A percentile compares a stretch with the other conserved stretches of the same genome.
These are phyloP conservation scores for Megaceryle alcyon DNA, from an alignment of 2,797 vertebrate species.

Conservation along the genomic window DNA sequence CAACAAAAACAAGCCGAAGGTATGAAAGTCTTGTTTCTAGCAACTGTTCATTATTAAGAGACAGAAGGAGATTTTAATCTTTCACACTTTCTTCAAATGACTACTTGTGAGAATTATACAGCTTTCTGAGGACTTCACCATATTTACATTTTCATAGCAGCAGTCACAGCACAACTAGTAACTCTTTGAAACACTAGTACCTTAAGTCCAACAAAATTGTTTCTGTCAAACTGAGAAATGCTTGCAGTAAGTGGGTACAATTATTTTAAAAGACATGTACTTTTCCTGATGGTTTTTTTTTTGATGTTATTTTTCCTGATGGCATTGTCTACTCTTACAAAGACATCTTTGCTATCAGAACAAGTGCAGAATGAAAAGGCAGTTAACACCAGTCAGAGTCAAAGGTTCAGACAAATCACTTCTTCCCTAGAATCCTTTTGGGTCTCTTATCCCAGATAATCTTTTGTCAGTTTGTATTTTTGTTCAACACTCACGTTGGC, in stretches of 20 bases:
- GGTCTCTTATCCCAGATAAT: neutral
- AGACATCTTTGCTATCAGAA: neutral
- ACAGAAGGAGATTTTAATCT: neutral
- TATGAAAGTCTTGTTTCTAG: neutral
- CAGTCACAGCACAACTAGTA: neutral
- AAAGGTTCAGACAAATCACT: neutral
- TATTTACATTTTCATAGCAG: neutral
- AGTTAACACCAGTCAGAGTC: neutral
- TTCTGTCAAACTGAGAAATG: neutral
- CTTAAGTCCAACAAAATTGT: neutral
- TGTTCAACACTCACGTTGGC: neutral
- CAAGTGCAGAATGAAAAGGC: neutral
- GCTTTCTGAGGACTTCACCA: neutral
- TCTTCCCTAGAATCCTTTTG: neutral
- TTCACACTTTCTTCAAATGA: neutral
- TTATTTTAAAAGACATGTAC: neutral
- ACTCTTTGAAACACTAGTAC: neutral
- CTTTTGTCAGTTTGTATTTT: neutral
- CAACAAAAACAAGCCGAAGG: neutral
- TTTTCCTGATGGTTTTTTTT: neutral
- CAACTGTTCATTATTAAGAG: neutral
- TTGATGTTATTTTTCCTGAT: neutral
- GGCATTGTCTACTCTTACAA: neutral
- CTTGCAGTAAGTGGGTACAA: neutral
- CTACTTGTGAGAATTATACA: neutral